A percentile compares a stretch with the other conserved stretches of the same genome.
phyloP scores from a whole-genome alignment of 2,888 invertebrate species.

The Eubasilissa splendida region DNA sequence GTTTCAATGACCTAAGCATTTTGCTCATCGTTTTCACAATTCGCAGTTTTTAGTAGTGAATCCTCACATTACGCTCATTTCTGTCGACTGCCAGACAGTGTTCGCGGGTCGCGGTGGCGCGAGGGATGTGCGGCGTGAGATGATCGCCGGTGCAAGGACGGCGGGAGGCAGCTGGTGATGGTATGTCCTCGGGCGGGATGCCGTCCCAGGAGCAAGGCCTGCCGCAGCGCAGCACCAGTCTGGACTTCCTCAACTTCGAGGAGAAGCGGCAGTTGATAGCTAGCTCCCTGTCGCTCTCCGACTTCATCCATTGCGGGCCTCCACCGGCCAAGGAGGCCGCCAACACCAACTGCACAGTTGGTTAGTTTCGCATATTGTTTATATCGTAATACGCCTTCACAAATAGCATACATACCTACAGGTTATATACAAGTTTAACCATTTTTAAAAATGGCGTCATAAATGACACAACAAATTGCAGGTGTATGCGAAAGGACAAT shows the following conservation, averaged over 20 bases:
- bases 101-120: not conserved
- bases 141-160: slow-evolving; percentile 15
- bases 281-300: slow-evolving; percentile 88
- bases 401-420: no score
- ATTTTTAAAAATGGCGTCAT: no score
- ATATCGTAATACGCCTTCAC: no score
- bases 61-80: no score
- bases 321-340: slow-evolving; percentile 66
- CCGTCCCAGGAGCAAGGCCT: slow-evolving; percentile 52
- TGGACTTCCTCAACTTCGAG: slow-evolving; percentile 93
- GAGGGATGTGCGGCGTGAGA: slow-evolving; percentile 35
- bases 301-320: slow-evolving; percentile 85
- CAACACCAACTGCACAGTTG: slow-evolving; percentile 39
- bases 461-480: no score
- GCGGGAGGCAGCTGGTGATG: slow-evolving; percentile 52
- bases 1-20: no score
- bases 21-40: no score
- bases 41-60: no score
- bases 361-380: slow-evolving; percentile 39
- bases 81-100: no score
- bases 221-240: slow-evolving; percentile 84
- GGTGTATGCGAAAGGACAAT: no score
- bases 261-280: slow-evolving; percentile 92
- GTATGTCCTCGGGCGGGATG: slow-evolving; percentile 57
- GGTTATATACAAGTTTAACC: no score